Conservation (phyloP, 2,113 vertebrate species). For the Tangachromis dhanisi region DNA sequence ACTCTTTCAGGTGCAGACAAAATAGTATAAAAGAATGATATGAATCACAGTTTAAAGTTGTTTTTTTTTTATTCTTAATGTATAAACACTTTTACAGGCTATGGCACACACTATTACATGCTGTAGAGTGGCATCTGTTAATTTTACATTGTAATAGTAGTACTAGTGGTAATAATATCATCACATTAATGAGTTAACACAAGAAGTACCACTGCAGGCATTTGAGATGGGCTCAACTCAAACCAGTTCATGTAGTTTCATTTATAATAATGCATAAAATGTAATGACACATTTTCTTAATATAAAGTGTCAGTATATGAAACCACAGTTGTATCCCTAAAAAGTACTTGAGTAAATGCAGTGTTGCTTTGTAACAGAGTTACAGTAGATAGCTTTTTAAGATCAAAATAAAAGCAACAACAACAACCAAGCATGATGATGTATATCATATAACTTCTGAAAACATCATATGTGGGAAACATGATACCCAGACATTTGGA, state of each 20-base stretch:
- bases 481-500: not conserved
- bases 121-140: not conserved
- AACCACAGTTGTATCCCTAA: not conserved
- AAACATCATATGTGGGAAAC: not conserved
- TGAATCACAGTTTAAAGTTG: not conserved
- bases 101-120: not conserved
- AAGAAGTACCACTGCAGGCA: not conserved
- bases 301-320: not conserved
- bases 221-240: not conserved
- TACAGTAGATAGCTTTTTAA: not conserved
- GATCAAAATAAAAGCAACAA: not conserved
- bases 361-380: not conserved
- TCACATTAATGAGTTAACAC: not conserved
- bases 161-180: not conserved
- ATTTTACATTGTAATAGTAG: accelerated
- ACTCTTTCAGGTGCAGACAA: not conserved
- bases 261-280: not conserved
- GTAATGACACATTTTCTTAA: not conserved
- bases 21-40: not conserved
- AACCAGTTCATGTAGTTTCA: not conserved
- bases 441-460: not conserved
- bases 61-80: not conserved
- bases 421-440: not conserved
- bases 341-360: not conserved
- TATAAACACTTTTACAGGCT: not conserved